Conservation (phyloP, 1,140 invertebrate species). For the Linepithema humile region DNA sequence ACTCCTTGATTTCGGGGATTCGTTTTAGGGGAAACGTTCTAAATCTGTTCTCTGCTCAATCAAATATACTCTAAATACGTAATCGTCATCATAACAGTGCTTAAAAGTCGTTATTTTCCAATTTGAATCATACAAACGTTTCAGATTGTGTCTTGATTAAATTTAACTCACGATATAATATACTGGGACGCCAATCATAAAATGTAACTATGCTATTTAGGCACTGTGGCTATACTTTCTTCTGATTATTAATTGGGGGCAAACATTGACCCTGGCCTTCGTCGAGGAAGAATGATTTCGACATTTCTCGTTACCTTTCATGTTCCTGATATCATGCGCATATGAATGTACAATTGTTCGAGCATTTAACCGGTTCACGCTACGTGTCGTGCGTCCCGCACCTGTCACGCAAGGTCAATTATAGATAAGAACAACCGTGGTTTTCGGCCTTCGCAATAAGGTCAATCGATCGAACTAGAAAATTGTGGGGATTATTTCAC, state of each 20-base stretch:
- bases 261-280: neutral
- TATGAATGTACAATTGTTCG: neutral
- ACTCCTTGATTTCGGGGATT: neutral
- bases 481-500: slow-evolving; percentile 36
- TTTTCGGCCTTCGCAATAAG: slow-evolving; percentile 35
- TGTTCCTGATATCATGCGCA: neutral
- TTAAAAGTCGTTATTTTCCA: neutral
- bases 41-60: neutral
- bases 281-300: neutral
- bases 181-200: neutral
- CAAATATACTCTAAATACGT: neutral
- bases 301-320: neutral
- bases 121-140: neutral
- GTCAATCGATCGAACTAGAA: slow-evolving; percentile 57
- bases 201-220: neutral
- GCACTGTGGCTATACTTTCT: neutral
- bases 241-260: neutral
- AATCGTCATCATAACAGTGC: neutral
- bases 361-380: neutral
- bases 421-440: neutral
- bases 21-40: slow-evolving; percentile 3
- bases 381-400: slow-evolving; percentile 55
- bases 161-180: neutral
- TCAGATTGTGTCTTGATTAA: neutral
- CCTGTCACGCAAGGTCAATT: slow-evolving; percentile 59